A percentile compares a stretch with the other conserved stretches of the same genome.
These are phyloP conservation scores for Brachypterus glaber DNA, from an alignment of 2,888 invertebrate species.

Conservation along the genomic window DNA sequence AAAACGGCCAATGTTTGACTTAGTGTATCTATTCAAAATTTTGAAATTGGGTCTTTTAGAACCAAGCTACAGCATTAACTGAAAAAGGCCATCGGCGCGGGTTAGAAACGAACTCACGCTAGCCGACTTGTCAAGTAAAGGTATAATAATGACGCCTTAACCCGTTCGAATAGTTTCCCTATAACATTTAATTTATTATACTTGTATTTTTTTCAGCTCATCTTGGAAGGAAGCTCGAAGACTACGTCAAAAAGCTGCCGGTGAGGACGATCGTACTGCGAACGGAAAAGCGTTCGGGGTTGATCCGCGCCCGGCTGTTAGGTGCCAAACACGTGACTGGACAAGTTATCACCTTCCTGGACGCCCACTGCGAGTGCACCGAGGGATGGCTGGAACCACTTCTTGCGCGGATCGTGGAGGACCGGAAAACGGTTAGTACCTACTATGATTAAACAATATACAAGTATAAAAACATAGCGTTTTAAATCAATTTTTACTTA, in stretches of 20 bases:
- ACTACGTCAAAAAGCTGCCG: conserved; percentile 77
- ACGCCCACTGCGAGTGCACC: conserved; percentile 97
- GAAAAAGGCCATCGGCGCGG: too few species aligned
- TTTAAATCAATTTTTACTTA: too few species aligned
- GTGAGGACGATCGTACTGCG: conserved; percentile 81
- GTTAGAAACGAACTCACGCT: conserved; percentile 3
- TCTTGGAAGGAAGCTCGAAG: conserved; percentile 78
- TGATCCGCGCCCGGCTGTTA: conserved; percentile 88
- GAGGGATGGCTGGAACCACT: conserved; percentile 99
- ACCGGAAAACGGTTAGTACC: conserved; percentile 85
- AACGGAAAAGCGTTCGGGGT: conserved; percentile 85
- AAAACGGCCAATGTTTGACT: too few species aligned
- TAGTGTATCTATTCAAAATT: too few species aligned
- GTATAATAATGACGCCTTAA: too few species aligned
- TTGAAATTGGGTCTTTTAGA: too few species aligned
- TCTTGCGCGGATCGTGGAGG: conserved; percentile 80
- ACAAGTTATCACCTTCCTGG: conserved; percentile 90
- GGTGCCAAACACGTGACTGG: conserved; percentile 91
- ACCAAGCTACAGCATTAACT: too few species aligned
- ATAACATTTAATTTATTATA: conserved; percentile 4
- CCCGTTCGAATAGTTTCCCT: conserved; percentile 8
- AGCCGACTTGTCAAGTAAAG: conserved; percentile 3
- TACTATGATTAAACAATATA: too few species aligned
- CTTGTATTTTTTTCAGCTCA: conserved; percentile 53
- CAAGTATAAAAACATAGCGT: too few species aligned